phyloP scores from a whole-genome alignment of 2,797 vertebrate species.

The Emys orbicularis region DNA sequence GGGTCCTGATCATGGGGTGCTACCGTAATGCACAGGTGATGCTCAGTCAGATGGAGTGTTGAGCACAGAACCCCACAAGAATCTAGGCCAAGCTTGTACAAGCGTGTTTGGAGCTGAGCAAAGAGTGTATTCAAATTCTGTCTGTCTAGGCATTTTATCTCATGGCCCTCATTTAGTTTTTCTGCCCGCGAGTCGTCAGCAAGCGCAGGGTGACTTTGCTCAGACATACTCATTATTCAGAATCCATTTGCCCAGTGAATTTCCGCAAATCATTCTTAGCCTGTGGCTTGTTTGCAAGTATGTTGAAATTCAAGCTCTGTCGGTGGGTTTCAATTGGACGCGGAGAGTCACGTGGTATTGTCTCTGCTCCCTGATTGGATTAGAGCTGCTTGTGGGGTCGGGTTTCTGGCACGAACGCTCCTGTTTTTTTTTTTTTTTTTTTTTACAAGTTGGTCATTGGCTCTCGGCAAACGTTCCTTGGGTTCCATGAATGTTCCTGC shows the following conservation, averaged over 20 bases:
- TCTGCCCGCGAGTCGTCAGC: accelerated
- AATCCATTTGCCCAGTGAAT: neutral
- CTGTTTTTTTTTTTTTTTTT: accelerated
- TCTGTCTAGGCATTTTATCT: neutral
- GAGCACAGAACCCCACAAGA: neutral
- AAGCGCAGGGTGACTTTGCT: neutral
- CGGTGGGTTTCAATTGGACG: accelerated
- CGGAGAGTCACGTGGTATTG: accelerated
- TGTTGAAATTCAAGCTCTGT: neutral
- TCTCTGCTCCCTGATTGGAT: accelerated
- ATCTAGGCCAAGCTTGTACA: neutral
- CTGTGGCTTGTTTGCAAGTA: accelerated
- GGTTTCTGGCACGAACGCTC: accelerated
- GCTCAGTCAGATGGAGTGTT: accelerated
- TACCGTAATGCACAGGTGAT: neutral
- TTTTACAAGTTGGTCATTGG: neutral
- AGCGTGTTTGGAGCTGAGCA: accelerated
- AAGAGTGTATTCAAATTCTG: neutral
- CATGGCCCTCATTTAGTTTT: neutral
- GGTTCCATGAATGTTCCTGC: neutral
- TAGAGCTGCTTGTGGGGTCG: accelerated
- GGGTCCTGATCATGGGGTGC: neutral
- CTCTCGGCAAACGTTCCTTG: accelerated
- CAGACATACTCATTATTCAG: accelerated
- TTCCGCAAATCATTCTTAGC: accelerated